Evolutionary conservation across 1,140 invertebrate species (phyloP).

Genomic region (Rhynchophorus ferrugineus): DNA sequence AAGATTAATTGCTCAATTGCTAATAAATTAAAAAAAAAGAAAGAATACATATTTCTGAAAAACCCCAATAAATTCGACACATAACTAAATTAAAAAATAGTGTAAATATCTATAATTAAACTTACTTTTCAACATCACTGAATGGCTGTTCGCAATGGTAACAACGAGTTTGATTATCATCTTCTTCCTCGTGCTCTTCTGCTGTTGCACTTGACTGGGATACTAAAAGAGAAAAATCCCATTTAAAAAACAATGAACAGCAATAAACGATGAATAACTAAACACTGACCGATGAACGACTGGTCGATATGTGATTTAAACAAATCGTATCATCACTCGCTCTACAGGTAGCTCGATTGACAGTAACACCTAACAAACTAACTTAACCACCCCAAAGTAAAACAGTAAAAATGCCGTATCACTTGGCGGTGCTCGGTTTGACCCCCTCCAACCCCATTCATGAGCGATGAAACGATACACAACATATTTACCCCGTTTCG

Average conservation of each 20-base stretch:
- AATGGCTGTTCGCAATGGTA: slow-evolving; percentile 63
- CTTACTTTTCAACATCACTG: slow-evolving; percentile 64
- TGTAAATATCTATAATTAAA: no score
- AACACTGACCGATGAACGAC: no score
- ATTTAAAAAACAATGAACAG: no score
- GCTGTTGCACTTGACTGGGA: slow-evolving; percentile 57
- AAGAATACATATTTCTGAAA: no score
- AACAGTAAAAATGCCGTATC: slow-evolving; percentile 17
- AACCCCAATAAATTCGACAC: no score
- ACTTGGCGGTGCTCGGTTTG: slow-evolving; percentile 6
- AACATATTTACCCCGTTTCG: slow-evolving; percentile 15
- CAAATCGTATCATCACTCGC: background rate
- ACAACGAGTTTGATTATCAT: slow-evolving; percentile 53
- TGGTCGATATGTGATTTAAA: no score
- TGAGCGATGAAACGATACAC: slow-evolving; percentile 13
- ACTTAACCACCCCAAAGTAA: slow-evolving; percentile 16
- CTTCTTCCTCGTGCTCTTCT: slow-evolving; percentile 54
- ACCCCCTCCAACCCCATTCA: slow-evolving; percentile 10
- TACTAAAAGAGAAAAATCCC: slow-evolving; percentile 47
- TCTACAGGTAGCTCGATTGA: slow-evolving; percentile 23
- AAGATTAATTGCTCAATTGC: no score
- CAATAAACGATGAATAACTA: no score
- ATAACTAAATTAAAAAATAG: no score
- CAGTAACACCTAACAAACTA: slow-evolving; percentile 5
- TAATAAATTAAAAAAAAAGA: no score